Base-by-base conservation (phyloP, 2,113 vertebrate species). In the Petroica traversi region DNA sequence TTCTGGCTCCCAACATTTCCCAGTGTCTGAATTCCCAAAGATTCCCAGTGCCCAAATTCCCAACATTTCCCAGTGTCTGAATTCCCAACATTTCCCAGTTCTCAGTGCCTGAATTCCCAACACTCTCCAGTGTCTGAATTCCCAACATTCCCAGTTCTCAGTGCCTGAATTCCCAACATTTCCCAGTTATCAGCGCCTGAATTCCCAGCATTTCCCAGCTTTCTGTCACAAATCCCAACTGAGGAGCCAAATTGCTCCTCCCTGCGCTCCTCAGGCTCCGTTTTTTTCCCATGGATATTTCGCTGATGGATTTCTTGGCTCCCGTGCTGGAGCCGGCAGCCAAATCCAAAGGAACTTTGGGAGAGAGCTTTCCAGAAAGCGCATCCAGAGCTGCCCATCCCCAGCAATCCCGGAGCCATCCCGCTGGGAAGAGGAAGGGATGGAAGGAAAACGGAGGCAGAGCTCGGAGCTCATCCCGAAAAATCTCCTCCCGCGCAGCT, bases 281-380 rank as follows among this genome's bases (percentile, higher is more conserved):
- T 3, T 62, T 52, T 36, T 62, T 61, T 68, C 61, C 61, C 89
- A 74, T 93, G 84, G 43, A 73, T 41, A 67, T 93, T 92, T 92
- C 43, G 46, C 66, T 88, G 88, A 93, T 43, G 51, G 91, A 79
- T 95, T 95, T 93, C 74, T 95, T 95, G 95, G 91, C 92, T 14
- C 26, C 0, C 12, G n/a, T 4, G 29, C 41, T n/a, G 5, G 49
- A 89, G 67, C 57, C 79, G 85, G 16, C 15, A 49, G 90, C 92
- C 96, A 93, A 77, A 87, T 45, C 67, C 67, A 36, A 8, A 36
- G 67, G 67, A 62, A 45, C 11, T 62, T 54, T 14, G 0, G 14
- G 12, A 46, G 31, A 59, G 85, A 85, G 24, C 2, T 76, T 93
- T 91, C 85, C 69, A 86, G 85, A 83, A 72, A 31, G 16, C 2